These are phyloP conservation scores for Mandrillus leucophaeus DNA, from an alignment of 2,113 vertebrate genomes.

Conservation along the genomic window DNA sequence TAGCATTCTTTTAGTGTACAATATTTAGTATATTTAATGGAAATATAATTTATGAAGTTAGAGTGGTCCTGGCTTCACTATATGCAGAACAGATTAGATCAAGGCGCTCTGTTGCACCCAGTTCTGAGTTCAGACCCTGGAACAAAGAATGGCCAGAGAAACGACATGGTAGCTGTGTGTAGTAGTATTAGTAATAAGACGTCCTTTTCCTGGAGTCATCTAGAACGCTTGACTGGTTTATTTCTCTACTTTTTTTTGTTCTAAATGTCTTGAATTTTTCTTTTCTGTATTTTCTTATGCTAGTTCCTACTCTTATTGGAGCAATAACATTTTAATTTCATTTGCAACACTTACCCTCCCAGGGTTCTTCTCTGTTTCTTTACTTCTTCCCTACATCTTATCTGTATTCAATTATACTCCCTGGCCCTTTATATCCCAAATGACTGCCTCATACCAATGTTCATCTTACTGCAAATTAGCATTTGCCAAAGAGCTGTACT, in stretches of 20 bases:
- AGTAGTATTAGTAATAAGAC: background rate
- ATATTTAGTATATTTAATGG: background rate
- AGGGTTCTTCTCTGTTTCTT: background rate
- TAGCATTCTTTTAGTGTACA: background rate
- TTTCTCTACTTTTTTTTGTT: background rate
- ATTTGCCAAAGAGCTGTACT: background rate
- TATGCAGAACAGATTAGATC: background rate
- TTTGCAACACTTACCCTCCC: background rate
- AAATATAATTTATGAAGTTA: background rate
- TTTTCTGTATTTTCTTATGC: background rate
- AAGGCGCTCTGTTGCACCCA: background rate
- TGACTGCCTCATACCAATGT: background rate
- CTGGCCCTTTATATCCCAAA: background rate
- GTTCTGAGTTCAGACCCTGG: background rate
- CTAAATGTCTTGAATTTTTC: background rate
- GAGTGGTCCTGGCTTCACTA: background rate
- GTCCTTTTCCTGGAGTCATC: background rate
- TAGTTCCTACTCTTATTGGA: background rate
- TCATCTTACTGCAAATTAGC: background rate
- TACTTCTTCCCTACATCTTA: background rate
- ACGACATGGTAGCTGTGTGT: background rate
- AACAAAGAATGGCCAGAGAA: background rate
- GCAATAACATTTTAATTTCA: background rate
- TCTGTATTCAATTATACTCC: background rate
- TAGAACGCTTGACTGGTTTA: background rate